Evolutionary conservation across 2,113 vertebrate species (phyloP).

Genomic region (Acanthochromis polyacanthus): DNA sequence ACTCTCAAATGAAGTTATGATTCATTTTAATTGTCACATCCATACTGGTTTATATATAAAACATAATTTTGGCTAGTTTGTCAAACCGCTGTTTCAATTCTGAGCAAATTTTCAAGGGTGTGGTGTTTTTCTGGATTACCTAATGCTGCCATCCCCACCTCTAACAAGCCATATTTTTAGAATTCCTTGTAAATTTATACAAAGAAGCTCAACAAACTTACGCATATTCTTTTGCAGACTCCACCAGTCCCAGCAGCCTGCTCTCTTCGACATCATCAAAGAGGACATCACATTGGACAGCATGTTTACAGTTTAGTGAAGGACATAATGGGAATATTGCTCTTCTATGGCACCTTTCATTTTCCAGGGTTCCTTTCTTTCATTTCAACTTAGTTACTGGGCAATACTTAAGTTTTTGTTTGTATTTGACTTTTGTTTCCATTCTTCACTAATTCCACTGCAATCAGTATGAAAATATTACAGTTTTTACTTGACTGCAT

Average conservation of each 20-base stretch:
- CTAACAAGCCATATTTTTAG: not conserved
- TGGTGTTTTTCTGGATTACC: not conserved
- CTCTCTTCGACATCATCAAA: slow-evolving; percentile 84
- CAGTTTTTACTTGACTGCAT: too few relatives aligned
- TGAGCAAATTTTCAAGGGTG: not conserved
- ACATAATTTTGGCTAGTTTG: not conserved
- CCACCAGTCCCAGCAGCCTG: slow-evolving; percentile 91
- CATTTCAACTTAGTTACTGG: not conserved
- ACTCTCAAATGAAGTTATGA: not conserved
- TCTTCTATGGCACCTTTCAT: too few relatives aligned
- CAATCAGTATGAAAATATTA: too few relatives aligned
- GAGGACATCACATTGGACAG: slow-evolving; percentile 87
- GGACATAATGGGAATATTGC: not conserved
- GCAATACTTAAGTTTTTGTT: too few relatives aligned
- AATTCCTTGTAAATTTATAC: not conserved
- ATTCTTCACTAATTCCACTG: too few relatives aligned
- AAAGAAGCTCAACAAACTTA: slow-evolving; percentile 72
- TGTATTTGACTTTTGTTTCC: too few relatives aligned
- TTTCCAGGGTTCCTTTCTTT: not conserved
- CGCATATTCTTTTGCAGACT: slow-evolving; percentile 82
- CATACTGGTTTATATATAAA: not conserved
- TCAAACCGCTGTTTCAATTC: slow-evolving; percentile 14
- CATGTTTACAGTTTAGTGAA: slow-evolving; percentile 85
- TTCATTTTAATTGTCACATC: not conserved
- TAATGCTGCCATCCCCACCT: not conserved